Percentiles rank a stretch among this genome's conserved stretches.
phyloP scores from a whole-genome alignment of 2,797 vertebrate species.

The Meriones psammophilus region DNA sequence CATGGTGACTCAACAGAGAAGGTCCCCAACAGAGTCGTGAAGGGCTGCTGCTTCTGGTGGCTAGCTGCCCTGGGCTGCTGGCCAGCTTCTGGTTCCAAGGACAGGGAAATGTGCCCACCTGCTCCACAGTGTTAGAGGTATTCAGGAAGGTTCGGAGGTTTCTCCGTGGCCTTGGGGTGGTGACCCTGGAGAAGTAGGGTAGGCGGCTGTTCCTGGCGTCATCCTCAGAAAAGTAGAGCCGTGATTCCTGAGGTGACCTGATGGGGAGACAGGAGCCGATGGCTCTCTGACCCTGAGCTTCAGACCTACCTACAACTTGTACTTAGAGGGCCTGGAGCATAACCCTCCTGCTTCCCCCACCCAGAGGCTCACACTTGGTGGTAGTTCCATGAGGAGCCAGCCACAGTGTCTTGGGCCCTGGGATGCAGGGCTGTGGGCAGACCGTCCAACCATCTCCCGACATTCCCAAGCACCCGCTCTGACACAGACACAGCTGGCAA shows the following conservation, averaged over 20 bases:
- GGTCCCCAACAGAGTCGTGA: neutral
- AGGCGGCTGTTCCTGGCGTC: neutral
- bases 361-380: conserved; percentile 36
- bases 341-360: neutral
- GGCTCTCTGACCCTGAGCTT: fast-evolving
- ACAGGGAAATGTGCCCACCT: neutral
- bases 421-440: conserved; percentile 2
- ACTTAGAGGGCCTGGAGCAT: neutral
- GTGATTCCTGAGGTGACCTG: conserved; percentile 36
- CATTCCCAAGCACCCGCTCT: neutral
- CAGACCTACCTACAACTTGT: neutral
- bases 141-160: neutral
- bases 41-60: neutral
- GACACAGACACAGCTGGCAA: neutral
- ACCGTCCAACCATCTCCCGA: conserved; percentile 61
- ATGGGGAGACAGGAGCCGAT: neutral
- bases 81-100: conserved; percentile 50
- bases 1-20: neutral
- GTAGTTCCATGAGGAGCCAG: neutral
- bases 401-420: neutral
- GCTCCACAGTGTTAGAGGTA: neutral
- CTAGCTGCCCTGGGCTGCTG: neutral
- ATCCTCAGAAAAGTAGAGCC: neutral
- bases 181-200: neutral
- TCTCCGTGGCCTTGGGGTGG: neutral